Conservation (phyloP, 2,113 vertebrate species). For the Kryptolebias marmoratus region DNA sequence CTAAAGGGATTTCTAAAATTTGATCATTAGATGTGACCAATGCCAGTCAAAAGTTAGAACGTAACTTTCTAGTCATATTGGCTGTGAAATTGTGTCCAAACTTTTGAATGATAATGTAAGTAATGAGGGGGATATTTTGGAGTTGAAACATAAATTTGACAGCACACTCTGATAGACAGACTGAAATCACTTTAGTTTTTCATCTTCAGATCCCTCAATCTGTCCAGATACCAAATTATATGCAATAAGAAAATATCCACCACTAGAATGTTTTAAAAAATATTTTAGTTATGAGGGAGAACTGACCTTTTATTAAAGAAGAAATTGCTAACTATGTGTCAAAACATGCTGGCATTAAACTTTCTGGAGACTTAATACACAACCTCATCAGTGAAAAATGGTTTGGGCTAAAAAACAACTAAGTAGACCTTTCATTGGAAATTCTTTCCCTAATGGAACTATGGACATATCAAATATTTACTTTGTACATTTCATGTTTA, state of each 20-base stretch:
- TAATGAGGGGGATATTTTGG: background rate
- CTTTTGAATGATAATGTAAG: background rate
- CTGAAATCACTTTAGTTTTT: background rate
- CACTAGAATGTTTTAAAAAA: background rate
- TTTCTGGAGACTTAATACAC: background rate
- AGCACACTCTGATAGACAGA: background rate
- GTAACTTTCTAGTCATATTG: background rate
- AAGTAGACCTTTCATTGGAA: background rate
- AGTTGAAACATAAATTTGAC: background rate
- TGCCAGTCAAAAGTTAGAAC: background rate
- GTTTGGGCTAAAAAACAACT: background rate
- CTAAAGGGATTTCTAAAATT: background rate
- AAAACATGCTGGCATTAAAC: background rate
- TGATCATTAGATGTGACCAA: background rate
- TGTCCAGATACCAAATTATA: background rate
- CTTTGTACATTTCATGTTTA: background rate
- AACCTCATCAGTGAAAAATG: background rate
- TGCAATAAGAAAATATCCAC: background rate
- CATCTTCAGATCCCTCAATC: background rate
- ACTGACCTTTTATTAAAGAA: no score
- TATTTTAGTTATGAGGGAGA: background rate
- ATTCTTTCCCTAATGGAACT: background rate
- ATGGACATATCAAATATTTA: background rate
- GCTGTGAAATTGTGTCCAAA: background rate
- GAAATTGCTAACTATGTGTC: background rate